Conservation (phyloP, 2,888 invertebrate genomes). For the Drosophila basisetae region DNA sequence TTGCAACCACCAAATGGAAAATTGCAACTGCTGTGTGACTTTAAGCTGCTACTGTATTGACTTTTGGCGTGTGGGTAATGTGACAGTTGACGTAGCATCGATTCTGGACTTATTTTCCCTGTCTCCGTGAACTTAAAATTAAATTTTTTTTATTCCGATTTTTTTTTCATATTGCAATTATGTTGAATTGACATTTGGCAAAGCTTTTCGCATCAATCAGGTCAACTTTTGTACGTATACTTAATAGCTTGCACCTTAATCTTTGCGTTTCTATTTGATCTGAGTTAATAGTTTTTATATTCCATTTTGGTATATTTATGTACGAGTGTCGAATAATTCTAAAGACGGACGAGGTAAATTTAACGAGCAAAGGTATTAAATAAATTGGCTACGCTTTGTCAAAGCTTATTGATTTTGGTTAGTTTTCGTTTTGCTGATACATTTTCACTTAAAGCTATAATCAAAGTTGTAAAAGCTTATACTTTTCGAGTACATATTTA, state of each 20-base stretch:
- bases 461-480: not conserved
- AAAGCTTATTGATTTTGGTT: not conserved
- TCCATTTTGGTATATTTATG: conserved; percentile 45
- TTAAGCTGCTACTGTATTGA: conserved; percentile 62
- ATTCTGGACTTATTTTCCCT: conserved; percentile 49
- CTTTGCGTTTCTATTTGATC: conserved; percentile 27
- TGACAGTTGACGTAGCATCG: conserved; percentile 54
- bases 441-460: not conserved
- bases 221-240: conserved; percentile 68
- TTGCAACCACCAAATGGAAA: conserved; percentile 29
- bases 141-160: conserved; percentile 4
- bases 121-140: not conserved
- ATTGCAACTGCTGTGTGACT: conserved; percentile 58
- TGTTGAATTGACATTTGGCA: conserved; percentile 80
- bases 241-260: conserved; percentile 46
- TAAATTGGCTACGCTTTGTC: conserved; percentile 5
- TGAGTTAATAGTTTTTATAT: conserved; percentile 50
- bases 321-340: conserved; percentile 42
- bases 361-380: conserved; percentile 20
- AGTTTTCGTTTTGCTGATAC: not conserved
- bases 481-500: not conserved
- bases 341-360: conserved; percentile 41
- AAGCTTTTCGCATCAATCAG: conserved; percentile 82
- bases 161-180: conserved; percentile 62
- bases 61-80: conserved; percentile 61